phyloP scores from a whole-genome alignment of 1,140 invertebrate genomes.

The Agrypnia vestita region DNA sequence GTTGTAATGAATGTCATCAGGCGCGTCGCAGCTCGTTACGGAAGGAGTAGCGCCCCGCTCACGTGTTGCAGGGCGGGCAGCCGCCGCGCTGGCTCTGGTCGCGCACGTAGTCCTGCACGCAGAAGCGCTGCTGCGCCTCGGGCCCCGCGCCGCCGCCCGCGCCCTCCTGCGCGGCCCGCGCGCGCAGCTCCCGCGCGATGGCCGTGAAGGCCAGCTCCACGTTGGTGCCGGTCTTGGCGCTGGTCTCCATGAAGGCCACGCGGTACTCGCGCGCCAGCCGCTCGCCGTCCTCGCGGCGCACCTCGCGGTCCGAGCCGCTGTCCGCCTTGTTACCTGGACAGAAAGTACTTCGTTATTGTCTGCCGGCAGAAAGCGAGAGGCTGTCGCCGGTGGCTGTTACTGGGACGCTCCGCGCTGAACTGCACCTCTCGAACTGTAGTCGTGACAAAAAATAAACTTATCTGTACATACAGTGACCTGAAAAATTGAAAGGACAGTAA shows the following conservation, averaged over 20 bases:
- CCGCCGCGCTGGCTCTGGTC: constrained; percentile 43
- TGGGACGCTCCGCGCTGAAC: too few species aligned
- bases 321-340: constrained; percentile 88
- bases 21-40: too few species aligned
- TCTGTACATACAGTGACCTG: too few species aligned
- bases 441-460: too few species aligned
- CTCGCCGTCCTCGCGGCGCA: constrained; percentile 87
- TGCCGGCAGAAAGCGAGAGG: neutral
- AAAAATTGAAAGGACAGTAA: too few species aligned
- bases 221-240: constrained; percentile 89
- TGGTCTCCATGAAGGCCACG: constrained; percentile 91
- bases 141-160: neutral
- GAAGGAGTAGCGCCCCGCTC: neutral
- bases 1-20: too few species aligned
- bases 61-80: constrained; percentile 57
- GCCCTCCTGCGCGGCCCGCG: constrained; percentile 4
- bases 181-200: constrained; percentile 78
- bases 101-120: constrained; percentile 55
- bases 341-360: neutral
- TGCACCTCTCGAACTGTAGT: too few species aligned
- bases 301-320: constrained; percentile 80
- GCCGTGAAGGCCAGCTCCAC: constrained; percentile 88
- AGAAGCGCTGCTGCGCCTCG: constrained; percentile 55
- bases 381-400: neutral
- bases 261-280: constrained; percentile 86